Percentiles rank a stretch among this genome's conserved stretches.
Evolutionary conservation across 2,113 vertebrate species (phyloP).

Genomic region (Zapornia atra): DNA sequence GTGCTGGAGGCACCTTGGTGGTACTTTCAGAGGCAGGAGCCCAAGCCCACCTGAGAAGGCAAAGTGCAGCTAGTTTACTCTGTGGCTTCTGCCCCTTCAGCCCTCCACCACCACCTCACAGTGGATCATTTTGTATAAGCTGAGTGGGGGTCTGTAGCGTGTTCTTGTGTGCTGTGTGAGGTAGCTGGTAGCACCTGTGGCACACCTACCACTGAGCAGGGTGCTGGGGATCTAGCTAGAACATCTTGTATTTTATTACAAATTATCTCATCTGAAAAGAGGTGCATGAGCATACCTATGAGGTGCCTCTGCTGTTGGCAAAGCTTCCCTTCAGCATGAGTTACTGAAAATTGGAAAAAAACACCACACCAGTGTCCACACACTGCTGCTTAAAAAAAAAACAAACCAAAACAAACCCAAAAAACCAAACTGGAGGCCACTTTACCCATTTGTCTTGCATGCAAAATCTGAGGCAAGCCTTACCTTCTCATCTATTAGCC

Average conservation of each 20-base stretch:
- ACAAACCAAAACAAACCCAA: too few relatives aligned
- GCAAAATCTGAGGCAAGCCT: neutral
- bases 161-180: neutral
- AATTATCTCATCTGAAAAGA: neutral
- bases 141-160: slow-evolving; percentile 74
- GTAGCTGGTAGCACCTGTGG: slow-evolving; percentile 67
- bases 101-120: slow-evolving; percentile 34
- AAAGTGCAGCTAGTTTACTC: too few relatives aligned
- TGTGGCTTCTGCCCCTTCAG: neutral
- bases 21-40: neutral
- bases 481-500: neutral
- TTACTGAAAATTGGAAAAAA: neutral
- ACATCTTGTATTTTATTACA: neutral
- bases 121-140: slow-evolving; percentile 86
- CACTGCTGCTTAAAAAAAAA: neutral
- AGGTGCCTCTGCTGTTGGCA: neutral
- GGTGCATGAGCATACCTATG: neutral
- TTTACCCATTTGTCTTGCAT: neutral
- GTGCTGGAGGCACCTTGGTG: too few relatives aligned
- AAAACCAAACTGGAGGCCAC: neutral
- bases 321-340: neutral
- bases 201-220: neutral
- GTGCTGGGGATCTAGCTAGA: neutral
- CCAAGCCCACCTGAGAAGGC: neutral
- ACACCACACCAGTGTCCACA: neutral